Conservation (phyloP, 2,888 invertebrate species). For the Torymus texanus region DNA sequence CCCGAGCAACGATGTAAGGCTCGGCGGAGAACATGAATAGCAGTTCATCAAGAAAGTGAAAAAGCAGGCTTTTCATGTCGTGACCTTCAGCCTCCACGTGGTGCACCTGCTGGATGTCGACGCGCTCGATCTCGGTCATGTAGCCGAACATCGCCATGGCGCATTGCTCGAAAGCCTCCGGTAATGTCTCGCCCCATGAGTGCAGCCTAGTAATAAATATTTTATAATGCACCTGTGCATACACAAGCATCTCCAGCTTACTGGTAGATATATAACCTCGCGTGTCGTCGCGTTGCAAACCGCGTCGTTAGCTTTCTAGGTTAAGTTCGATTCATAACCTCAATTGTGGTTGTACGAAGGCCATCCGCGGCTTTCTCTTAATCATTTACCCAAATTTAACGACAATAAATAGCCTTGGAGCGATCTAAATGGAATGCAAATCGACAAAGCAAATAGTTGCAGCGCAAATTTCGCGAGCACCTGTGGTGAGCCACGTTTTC, state of each 20-base stretch:
- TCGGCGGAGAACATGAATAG: constrained; percentile 95
- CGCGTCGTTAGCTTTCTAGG: constrained; percentile 41
- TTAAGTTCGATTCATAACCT: constrained; percentile 54
- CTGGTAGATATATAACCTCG: neutral
- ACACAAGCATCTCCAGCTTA: too few species aligned
- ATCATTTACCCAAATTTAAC: too few species aligned
- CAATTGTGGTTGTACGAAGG: constrained; percentile 12
- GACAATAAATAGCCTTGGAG: too few species aligned
- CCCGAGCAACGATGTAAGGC: constrained; percentile 86
- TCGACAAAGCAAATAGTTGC: too few species aligned
- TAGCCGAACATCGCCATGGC: constrained; percentile 98
- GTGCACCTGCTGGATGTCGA: constrained; percentile 86
- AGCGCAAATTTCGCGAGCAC: neutral
- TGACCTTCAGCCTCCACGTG: constrained; percentile 92
- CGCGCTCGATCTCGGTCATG: constrained; percentile 93
- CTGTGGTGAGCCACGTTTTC: constrained; percentile 32
- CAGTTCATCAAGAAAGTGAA: constrained; percentile 95
- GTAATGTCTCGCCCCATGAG: constrained; percentile 91
- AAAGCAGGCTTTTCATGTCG: constrained; percentile 91
- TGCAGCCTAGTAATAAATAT: constrained; percentile 82
- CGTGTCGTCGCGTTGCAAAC: neutral
- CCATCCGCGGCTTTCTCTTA: too few species aligned
- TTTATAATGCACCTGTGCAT: neutral
- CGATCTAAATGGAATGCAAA: too few species aligned
- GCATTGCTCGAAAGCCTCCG: constrained; percentile 96